These are phyloP conservation scores for Apoda limacodes DNA, from an alignment of 2,888 invertebrate species.

Conservation along the genomic window DNA sequence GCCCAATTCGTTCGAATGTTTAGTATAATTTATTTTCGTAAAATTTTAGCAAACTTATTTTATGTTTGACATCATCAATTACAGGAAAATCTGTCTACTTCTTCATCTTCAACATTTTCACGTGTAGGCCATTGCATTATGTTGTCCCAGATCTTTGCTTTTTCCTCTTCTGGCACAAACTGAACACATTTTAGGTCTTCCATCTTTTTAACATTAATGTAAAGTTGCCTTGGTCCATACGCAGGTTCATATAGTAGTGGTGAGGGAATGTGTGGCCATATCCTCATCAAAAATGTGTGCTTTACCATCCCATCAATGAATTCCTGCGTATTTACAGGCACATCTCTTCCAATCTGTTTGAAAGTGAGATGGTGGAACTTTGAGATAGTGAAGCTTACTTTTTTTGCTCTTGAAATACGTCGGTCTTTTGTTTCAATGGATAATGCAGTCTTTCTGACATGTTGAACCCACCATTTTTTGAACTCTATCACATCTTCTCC, in stretches of 20 bases:
- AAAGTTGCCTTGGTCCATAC: too few species aligned
- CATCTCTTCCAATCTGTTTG: slow-evolving; percentile 7
- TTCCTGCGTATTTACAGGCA: slow-evolving; percentile 9
- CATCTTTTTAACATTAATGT: too few species aligned
- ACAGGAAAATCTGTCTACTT: slow-evolving; percentile 2
- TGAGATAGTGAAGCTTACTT: slow-evolving; percentile 9
- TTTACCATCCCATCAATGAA: too few species aligned
- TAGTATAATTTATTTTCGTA: too few species aligned
- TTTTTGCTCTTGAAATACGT: slow-evolving; percentile 5
- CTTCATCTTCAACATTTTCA: slow-evolving; percentile 4
- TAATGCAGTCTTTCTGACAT: slow-evolving; percentile 10
- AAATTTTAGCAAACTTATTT: too few species aligned
- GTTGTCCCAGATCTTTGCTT: slow-evolving; percentile 4
- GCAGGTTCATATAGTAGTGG: slow-evolving; percentile 7
- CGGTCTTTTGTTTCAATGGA: slow-evolving; percentile 8
- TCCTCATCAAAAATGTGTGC: slow-evolving; percentile 9
- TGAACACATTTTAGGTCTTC: slow-evolving; percentile 8
- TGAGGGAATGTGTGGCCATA: slow-evolving; percentile 8
- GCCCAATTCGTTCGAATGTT: too few species aligned
- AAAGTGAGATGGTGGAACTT: slow-evolving; percentile 7
- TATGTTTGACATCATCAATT: too few species aligned
- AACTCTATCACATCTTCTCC: slow-evolving; percentile 7
- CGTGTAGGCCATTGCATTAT: slow-evolving; percentile 8
- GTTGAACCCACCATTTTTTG: slow-evolving; percentile 8
- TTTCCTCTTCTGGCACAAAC: too few species aligned